phyloP scores from a whole-genome alignment of 2,113 vertebrate genomes.

The Hirundichthys speculiger region DNA sequence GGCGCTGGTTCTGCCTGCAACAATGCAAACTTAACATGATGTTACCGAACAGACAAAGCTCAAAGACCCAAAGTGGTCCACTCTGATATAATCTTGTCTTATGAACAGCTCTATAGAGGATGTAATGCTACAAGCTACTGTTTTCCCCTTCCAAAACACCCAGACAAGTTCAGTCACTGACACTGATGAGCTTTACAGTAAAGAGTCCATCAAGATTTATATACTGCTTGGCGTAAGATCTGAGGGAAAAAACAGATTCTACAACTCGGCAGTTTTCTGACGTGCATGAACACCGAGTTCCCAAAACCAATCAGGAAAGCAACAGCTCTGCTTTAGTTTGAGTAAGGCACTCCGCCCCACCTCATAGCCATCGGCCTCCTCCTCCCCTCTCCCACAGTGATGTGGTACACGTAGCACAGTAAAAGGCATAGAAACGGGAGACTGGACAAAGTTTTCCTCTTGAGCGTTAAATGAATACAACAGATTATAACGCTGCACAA shows the following conservation, averaged over 20 bases:
- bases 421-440: conserved; percentile 78
- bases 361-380: conserved; percentile 53
- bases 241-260: conserved; percentile 40
- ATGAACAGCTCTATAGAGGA: conserved; percentile 38
- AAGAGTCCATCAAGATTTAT: conserved; percentile 62
- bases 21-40: conserved; percentile 12
- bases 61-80: conserved; percentile 28
- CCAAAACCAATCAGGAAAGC: conserved; percentile 49
- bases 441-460: conserved; percentile 51
- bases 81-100: conserved; percentile 38
- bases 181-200: conserved; percentile 42
- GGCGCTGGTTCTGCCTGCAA: conserved; percentile 1
- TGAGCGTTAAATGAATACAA: conserved; percentile 65
- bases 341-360: conserved; percentile 80
- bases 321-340: conserved; percentile 70
- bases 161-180: conserved; percentile 50
- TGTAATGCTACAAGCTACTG: conserved; percentile 68
- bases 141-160: conserved; percentile 39
- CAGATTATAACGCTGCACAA: conserved; percentile 58
- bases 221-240: conserved; percentile 49
- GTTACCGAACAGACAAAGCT: conserved; percentile 34
- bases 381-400: conserved; percentile 79
- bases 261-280: conserved; percentile 55
- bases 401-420: conserved; percentile 83
- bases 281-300: conserved; percentile 43